These are phyloP conservation scores for Drosophila acutilabella DNA, from an alignment of 2,888 invertebrate species.

Conservation along the genomic window DNA sequence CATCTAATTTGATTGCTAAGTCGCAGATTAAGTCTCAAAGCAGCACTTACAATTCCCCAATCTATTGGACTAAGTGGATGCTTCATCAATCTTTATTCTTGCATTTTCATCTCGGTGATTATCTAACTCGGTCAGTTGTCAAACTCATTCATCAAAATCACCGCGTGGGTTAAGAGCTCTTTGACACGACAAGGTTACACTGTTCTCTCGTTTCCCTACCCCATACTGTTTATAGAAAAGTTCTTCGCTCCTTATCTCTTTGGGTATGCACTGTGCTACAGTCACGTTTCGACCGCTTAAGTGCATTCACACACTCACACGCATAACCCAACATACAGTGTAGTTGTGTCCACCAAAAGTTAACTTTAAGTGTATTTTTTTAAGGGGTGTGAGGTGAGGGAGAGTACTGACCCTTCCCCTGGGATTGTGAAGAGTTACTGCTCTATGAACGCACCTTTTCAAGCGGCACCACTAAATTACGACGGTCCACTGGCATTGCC, in stretches of 20 bases:
- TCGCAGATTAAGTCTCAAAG: neutral
- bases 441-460: conserved; percentile 86
- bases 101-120: conserved; percentile 35
- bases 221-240: neutral
- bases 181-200: conserved; percentile 45
- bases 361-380: conserved; percentile 57
- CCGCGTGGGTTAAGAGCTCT: conserved; percentile 49
- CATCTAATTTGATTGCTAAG: conserved; percentile 50
- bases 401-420: conserved; percentile 1
- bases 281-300: conserved; percentile 71
- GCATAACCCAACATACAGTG: conserved; percentile 22
- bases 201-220: neutral
- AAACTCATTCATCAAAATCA: conserved; percentile 73
- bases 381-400: neutral
- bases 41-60: neutral
- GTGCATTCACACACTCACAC: conserved; percentile 52
- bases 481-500: conserved; percentile 79
- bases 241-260: neutral
- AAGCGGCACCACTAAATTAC: conserved; percentile 88
- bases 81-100: conserved; percentile 52
- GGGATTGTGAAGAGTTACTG: conserved; percentile 11
- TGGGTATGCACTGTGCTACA: conserved; percentile 46
- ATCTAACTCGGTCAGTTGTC: conserved; percentile 33
- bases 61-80: neutral
- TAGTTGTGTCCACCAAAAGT: conserved; percentile 41